phyloP scores from a whole-genome alignment of 2,113 vertebrate species.

The Cololabis saira region DNA sequence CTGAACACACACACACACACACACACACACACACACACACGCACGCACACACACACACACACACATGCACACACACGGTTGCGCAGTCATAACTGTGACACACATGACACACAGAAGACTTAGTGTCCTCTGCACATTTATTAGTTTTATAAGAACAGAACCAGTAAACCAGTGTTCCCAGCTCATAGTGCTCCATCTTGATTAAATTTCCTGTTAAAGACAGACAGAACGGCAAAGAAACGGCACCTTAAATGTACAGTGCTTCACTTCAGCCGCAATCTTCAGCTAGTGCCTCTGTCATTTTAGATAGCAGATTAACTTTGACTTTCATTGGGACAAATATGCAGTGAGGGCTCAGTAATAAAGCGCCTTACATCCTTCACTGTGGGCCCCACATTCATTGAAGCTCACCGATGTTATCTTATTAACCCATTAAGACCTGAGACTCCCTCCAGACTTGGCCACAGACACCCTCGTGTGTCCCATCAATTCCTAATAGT shows the following conservation, averaged over 20 bases:
- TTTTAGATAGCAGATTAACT: too few relatives aligned
- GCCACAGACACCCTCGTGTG: neutral
- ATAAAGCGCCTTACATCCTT: neutral
- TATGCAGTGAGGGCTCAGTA: neutral
- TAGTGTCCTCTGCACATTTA: conserved; percentile 1
- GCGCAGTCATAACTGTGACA: neutral
- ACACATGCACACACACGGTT: conserved; percentile 18
- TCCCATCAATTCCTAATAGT: neutral
- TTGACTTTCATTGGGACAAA: conserved; percentile 1
- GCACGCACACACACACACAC: conserved; percentile 62
- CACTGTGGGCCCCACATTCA: neutral
- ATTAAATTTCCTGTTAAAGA: conserved; percentile 62
- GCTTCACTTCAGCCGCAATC: conserved; percentile 31
- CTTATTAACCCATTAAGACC: neutral
- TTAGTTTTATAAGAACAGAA: conserved; percentile 15
- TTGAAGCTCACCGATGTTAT: neutral
- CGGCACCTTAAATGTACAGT: conserved; percentile 23
- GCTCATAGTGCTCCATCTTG: conserved; percentile 38
- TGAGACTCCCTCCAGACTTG: neutral
- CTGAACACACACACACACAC: conserved; percentile 59
- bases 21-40: conserved; percentile 39
- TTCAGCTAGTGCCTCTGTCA: neutral
- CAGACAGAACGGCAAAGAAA: conserved; percentile 49
- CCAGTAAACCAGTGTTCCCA: neutral
- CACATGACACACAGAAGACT: conserved; percentile 16